These are phyloP conservation scores for Rattus rattus DNA, from an alignment of 2,113 vertebrate genomes.

Conservation along the genomic window DNA sequence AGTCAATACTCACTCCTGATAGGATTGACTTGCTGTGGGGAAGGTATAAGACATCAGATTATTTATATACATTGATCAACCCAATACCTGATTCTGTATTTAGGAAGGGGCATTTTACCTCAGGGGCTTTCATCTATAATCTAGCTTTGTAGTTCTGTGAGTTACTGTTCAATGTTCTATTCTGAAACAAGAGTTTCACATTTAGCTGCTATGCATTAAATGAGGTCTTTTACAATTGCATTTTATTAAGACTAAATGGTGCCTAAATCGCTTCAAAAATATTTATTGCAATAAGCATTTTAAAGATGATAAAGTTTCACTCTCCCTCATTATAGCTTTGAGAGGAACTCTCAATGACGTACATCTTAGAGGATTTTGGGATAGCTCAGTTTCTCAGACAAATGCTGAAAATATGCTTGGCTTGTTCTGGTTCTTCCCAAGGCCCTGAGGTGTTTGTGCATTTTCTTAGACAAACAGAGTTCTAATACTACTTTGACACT, in stretches of 20 bases:
- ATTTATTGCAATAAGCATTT: conserved; percentile 3
- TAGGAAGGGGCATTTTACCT: conserved; percentile 7
- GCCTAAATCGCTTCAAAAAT: neutral
- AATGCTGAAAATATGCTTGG: neutral
- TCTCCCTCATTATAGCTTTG: neutral
- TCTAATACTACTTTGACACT: neutral
- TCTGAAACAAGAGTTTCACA: neutral
- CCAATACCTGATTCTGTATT: conserved; percentile 34
- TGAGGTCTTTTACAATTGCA: neutral
- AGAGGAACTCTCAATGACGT: neutral
- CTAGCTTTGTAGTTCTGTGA: conserved; percentile 60
- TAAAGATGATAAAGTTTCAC: neutral
- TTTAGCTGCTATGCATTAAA: neutral
- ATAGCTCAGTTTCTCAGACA: neutral
- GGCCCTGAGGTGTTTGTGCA: neutral
- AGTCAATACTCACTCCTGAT: conserved; percentile 78
- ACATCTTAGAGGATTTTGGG: neutral
- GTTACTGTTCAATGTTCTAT: conserved; percentile 39
- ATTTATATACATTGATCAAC: conserved; percentile 54
- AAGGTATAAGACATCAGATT: conserved; percentile 68
- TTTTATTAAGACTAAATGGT: conserved; percentile 41
- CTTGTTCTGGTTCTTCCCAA: neutral
- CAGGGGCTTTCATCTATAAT: conserved; percentile 23
- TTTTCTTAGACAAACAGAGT: neutral
- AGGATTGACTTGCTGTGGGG: conserved; percentile 56